Evolutionary conservation across 2,888 invertebrate genomes (phyloP).

Genomic region (Trissolcus brochymenae): DNA sequence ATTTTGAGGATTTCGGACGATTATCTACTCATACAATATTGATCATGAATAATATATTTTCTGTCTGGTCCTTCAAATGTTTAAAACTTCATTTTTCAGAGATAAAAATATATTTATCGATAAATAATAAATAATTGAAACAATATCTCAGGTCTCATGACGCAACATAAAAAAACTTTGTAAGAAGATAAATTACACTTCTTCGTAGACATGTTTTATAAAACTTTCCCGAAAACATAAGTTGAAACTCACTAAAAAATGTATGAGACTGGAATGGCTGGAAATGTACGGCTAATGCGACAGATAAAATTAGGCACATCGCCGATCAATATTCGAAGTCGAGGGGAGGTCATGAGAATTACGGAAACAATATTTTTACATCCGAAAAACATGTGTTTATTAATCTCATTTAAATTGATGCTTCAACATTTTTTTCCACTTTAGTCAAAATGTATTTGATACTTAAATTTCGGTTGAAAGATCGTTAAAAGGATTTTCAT

Average conservation of each 20-base stretch:
- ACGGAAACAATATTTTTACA: conserved; percentile 27
- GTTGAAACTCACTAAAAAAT: conserved; percentile 8
- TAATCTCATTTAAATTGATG: conserved; percentile 21
- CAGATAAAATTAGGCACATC: conserved; percentile 41
- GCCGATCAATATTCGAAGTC: conserved; percentile 26
- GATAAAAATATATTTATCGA: background rate
- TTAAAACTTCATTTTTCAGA: background rate
- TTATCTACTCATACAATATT: conserved; percentile 13
- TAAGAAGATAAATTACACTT: too few species aligned
- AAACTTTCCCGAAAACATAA: background rate
- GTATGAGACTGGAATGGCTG: background rate
- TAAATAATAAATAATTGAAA: background rate
- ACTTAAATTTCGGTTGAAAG: too few species aligned
- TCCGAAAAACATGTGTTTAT: conserved; percentile 16
- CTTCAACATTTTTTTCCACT: conserved; percentile 1
- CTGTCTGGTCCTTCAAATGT: background rate
- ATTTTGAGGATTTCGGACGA: conserved; percentile 19
- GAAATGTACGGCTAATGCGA: conserved; percentile 24
- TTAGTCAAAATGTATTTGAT: background rate
- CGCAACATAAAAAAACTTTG: too few species aligned
- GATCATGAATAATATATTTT: background rate
- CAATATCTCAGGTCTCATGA: too few species aligned
- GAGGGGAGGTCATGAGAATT: conserved; percentile 23
- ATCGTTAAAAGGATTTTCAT: too few species aligned
- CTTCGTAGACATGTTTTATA: too few species aligned